Evolutionary conservation across 2,888 invertebrate species (phyloP).

Genomic region (Portevinia maculata): DNA sequence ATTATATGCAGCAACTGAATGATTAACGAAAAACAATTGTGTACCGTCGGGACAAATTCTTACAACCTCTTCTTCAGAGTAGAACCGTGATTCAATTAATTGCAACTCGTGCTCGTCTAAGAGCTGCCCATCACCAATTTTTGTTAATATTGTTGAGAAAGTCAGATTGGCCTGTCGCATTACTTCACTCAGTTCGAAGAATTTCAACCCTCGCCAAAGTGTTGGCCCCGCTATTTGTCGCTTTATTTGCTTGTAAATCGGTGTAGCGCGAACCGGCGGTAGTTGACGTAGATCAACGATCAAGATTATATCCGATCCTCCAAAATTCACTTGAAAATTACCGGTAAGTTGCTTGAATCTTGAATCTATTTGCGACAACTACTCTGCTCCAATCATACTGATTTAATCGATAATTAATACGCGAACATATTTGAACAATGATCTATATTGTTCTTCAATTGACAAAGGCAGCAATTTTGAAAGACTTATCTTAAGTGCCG

Average conservation of each 20-base stretch:
- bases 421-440: constrained; percentile 73
- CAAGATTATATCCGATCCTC: constrained; percentile 78
- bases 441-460: constrained; percentile 75
- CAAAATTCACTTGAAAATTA: constrained; percentile 77
- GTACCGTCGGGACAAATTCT: constrained; percentile 75
- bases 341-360: constrained; percentile 79
- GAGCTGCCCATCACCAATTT: constrained; percentile 32
- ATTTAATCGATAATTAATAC: constrained; percentile 79
- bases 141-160: constrained; percentile 76
- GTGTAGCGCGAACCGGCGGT: constrained; percentile 79
- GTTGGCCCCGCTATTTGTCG: too few species aligned
- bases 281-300: constrained; percentile 80
- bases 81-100: constrained; percentile 61
- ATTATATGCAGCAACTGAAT: constrained; percentile 49
- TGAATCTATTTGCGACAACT: constrained; percentile 76
- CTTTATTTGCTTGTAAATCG: too few species aligned
- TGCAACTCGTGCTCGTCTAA: constrained; percentile 68
- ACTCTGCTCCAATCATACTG: constrained; percentile 79
- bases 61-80: constrained; percentile 70
- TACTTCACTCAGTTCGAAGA: too few species aligned
- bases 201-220: too few species aligned
- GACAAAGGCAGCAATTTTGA: too few species aligned
- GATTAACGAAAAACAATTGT: constrained; percentile 69
- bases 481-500: too few species aligned
- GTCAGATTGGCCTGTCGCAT: constrained; percentile 70